Evolutionary conservation across 1,140 invertebrate genomes (phyloP), one percentile per base, ranked within the genome.

Genomic region (Paraescarpia echinospica): DNA sequence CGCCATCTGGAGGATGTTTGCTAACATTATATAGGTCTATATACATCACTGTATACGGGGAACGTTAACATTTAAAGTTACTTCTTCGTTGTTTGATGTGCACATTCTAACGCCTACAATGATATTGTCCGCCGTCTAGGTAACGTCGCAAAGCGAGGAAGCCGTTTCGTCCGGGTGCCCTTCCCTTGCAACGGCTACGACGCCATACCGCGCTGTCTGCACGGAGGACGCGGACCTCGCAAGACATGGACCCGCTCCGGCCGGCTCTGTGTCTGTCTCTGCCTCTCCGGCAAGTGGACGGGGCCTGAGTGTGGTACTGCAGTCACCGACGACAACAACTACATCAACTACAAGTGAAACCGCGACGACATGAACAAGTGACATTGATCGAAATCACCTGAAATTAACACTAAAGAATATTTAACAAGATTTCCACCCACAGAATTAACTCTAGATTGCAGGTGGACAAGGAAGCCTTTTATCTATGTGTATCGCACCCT

Each of bases 101-200:
- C 12, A 77, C 2, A 77, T 77, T 18, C 59, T 77, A 77, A 77
- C 27, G 22, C 59, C 59, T 1, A 27, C 22, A 48, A 8, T 48
- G 41, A 77, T 77, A 77, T 31, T 77, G 59, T 77, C 33, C 35
- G 89, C 33, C 89, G 89, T 89, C n/a, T 34, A 90, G 89, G n/a
- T 34, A 31, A 90, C 33, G 89, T 90, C 1, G 89, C 18, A 12
- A 35, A 35, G 89, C 89, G 35, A 34, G n/a, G 34, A 31, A 33
- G 34, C 27, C 89, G 91, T 34, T 51, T 34, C 91, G 35, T 35
- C 6, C 5, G n/a, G 8, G 18, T 91, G 33, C 33, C 91, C 8
- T 91, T 91, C 91, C n/a, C 9, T 5, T 91, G 91, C 41, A 91
- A 91, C 34, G 91, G 91, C n/a, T 91, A 91, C 91, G 91, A 91